Evolutionary conservation across 2,113 vertebrate genomes (phyloP).

Genomic region (Cololabis saira): DNA sequence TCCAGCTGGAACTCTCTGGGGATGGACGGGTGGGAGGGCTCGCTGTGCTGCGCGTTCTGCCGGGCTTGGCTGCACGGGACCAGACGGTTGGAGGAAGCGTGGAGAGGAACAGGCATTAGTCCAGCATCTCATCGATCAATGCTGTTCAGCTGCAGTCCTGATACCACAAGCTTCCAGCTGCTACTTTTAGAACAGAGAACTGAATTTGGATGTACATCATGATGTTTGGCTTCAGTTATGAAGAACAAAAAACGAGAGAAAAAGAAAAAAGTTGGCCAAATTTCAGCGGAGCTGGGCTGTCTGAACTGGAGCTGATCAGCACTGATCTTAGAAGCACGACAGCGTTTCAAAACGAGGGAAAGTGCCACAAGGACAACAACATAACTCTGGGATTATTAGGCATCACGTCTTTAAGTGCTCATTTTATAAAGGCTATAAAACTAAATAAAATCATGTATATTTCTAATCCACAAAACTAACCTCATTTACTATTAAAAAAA

Average conservation of each 20-base stretch:
- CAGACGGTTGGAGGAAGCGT: slow-evolving; percentile 11
- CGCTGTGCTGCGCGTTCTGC: slow-evolving; percentile 87
- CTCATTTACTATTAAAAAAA: too few relatives aligned
- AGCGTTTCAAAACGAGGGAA: not conserved
- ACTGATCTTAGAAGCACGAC: slow-evolving; percentile 33
- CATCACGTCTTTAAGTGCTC: too few relatives aligned
- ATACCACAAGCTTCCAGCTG: not conserved
- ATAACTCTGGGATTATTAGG: not conserved
- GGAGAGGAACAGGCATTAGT: slow-evolving; percentile 7
- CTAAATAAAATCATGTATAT: too few relatives aligned
- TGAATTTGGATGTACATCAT: not conserved
- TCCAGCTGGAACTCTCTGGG: slow-evolving; percentile 96
- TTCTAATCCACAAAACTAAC: too few relatives aligned
- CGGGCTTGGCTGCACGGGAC: slow-evolving; percentile 89
- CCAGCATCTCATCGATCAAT: slow-evolving; percentile 11
- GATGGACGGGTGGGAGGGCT: slow-evolving; percentile 83
- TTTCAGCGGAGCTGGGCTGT: not conserved
- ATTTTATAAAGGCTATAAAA: too few relatives aligned
- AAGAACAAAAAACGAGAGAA: too few relatives aligned
- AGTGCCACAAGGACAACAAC: not conserved
- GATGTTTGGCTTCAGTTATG: not conserved
- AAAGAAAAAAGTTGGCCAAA: too few relatives aligned
- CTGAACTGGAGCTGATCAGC: slow-evolving; percentile 44
- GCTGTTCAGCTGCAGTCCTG: slow-evolving; percentile 28
- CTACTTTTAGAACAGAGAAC: not conserved